These are phyloP conservation scores for Corythornis vintsioides DNA, from an alignment of 2,113 vertebrate species.

Conservation along the genomic window DNA sequence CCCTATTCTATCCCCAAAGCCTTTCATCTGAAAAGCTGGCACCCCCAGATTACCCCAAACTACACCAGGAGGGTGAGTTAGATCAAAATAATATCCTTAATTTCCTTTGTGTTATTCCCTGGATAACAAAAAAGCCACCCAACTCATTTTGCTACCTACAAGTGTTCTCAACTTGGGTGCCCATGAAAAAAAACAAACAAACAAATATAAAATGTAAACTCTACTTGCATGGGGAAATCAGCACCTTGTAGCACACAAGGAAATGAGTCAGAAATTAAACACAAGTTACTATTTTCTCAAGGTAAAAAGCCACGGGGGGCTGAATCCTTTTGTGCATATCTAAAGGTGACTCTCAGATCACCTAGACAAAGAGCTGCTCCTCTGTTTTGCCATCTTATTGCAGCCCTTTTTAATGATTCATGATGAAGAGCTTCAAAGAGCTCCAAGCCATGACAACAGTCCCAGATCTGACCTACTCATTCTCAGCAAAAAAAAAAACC, in stretches of 20 bases:
- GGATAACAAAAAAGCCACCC: neutral
- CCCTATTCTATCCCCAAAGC: neutral
- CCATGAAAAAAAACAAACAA: neutral
- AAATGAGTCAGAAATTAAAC: slow-evolving; percentile 29
- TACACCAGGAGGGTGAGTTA: neutral
- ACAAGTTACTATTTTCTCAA: neutral
- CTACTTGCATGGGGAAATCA: neutral
- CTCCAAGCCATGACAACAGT: slow-evolving; percentile 9
- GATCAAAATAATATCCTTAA: neutral
- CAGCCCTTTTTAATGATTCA: slow-evolving; percentile 57
- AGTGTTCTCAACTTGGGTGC: neutral
- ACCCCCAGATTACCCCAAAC: neutral
- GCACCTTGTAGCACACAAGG: neutral
- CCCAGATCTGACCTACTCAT: neutral
- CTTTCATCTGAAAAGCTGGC: neutral
- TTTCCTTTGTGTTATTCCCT: neutral
- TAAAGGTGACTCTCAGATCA: slow-evolving; percentile 27
- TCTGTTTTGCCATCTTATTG: neutral
- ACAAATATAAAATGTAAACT: neutral
- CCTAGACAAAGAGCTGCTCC: slow-evolving; percentile 17
- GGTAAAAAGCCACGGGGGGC: neutral
- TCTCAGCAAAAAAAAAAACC: neutral
- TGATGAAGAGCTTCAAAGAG: slow-evolving; percentile 41
- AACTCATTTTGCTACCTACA: neutral
- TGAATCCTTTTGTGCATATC: neutral